phyloP scores from a whole-genome alignment of 2,113 vertebrate species.

The Platichthys flesus region DNA sequence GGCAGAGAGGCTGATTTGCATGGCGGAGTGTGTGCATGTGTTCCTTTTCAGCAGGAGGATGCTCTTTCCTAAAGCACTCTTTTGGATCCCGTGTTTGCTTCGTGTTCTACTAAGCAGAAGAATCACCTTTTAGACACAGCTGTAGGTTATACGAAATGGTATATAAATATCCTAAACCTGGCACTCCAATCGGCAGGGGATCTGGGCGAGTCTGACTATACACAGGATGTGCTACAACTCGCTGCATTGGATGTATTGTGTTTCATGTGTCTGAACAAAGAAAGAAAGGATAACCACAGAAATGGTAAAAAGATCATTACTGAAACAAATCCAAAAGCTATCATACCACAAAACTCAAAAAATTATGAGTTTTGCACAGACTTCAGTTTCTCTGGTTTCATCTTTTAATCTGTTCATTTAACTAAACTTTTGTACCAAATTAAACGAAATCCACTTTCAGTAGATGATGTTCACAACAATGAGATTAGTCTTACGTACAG shows the following conservation, averaged over 20 bases:
- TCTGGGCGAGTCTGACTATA: neutral
- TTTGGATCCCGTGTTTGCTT: neutral
- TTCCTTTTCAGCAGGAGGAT: neutral
- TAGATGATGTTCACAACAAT: too few relatives aligned
- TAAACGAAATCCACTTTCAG: too few relatives aligned
- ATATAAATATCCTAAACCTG: neutral
- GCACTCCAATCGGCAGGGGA: neutral
- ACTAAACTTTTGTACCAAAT: too few relatives aligned
- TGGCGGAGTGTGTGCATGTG: neutral
- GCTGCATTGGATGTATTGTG: too few relatives aligned
- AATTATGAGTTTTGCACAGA: too few relatives aligned
- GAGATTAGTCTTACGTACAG: too few relatives aligned
- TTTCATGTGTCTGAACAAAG: too few relatives aligned
- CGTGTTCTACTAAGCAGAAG: neutral
- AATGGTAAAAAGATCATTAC: neutral
- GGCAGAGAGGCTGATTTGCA: slow-evolving; percentile 5
- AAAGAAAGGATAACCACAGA: neutral
- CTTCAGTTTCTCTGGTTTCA: too few relatives aligned
- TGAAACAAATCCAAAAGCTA: neutral
- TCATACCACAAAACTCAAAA: neutral
- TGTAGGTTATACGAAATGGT: neutral
- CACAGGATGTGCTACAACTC: too few relatives aligned
- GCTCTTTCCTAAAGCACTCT: neutral
- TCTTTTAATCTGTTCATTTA: too few relatives aligned
- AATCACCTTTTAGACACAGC: neutral